These are phyloP conservation scores for Trididemnum nubilum DNA, from an alignment of 23 tunicate genomes.

Conservation along the genomic window DNA sequence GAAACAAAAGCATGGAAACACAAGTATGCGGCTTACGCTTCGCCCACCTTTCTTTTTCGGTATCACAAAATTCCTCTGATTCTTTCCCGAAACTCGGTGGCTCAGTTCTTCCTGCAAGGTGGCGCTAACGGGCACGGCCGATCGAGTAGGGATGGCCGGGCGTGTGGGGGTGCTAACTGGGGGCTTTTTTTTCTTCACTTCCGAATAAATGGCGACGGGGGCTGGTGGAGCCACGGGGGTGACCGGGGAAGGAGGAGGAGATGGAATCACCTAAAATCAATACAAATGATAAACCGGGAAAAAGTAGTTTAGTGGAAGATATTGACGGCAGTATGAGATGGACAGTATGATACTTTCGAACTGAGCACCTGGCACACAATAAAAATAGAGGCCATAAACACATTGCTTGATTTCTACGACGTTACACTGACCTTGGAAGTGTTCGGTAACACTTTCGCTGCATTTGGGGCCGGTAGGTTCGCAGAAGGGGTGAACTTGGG, in stretches of 20 bases:
- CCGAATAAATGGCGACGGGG: not conserved
- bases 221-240: conserved; percentile 17
- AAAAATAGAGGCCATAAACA: no score
- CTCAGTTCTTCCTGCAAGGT: conserved; percentile 70
- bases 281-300: no score
- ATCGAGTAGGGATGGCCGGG: not conserved
- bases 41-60: conserved; percentile 73
- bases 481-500: no score
- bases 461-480: no score
- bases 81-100: conserved; percentile 54
- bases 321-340: no score
- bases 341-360: no score
- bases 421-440: no score
- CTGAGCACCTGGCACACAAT: no score
- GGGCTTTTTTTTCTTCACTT: conserved; percentile 14
- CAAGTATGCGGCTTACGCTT: no score
- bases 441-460: no score
- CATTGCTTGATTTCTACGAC: no score
- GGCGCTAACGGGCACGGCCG: conserved; percentile 17
- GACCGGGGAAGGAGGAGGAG: conserved; percentile 21
- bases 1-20: no score
- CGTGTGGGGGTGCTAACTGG: not conserved
- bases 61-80: conserved; percentile 62
- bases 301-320: not conserved
- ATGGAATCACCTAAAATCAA: not conserved